Percentiles rank a stretch among this genome's conserved stretches.
These are phyloP conservation scores for Eremobia ochroleuca DNA, from an alignment of 2,888 invertebrate species.

Conservation along the genomic window DNA sequence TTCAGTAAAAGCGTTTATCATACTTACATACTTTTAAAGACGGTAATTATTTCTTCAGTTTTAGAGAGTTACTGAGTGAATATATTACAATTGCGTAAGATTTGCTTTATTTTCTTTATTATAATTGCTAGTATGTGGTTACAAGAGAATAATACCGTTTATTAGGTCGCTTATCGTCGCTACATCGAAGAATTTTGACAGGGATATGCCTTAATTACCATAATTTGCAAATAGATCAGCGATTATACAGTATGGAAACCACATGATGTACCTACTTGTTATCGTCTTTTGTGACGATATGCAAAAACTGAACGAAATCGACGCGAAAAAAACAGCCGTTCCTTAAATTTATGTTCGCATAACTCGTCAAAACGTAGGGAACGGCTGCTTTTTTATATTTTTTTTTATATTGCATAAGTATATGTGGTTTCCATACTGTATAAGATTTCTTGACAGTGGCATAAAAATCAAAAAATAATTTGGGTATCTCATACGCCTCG, in stretches of 20 bases:
- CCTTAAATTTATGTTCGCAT: too few relatives aligned
- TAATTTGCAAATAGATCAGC: background rate
- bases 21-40: slow-evolving; percentile 2
- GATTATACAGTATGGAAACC: too few relatives aligned
- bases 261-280: too few relatives aligned
- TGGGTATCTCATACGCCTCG: background rate
- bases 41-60: slow-evolving; percentile 36
- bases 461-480: background rate
- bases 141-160: slow-evolving; percentile 1
- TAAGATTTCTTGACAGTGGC: too few relatives aligned
- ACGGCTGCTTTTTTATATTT: too few relatives aligned
- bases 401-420: too few relatives aligned
- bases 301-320: too few relatives aligned
- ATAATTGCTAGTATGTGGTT: slow-evolving; percentile 10
- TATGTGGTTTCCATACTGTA: too few relatives aligned
- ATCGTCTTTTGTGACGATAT: too few relatives aligned
- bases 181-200: background rate
- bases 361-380: too few relatives aligned
- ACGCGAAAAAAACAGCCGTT: too few relatives aligned
- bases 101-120: background rate
- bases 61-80: slow-evolving; percentile 49
- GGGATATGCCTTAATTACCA: background rate
- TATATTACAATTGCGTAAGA: slow-evolving; percentile 41
- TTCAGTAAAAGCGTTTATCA: slow-evolving; percentile 12
- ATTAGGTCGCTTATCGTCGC: background rate